Evolutionary conservation across 2,888 invertebrate species (phyloP).

Genomic region (Agrochola lota): DNA sequence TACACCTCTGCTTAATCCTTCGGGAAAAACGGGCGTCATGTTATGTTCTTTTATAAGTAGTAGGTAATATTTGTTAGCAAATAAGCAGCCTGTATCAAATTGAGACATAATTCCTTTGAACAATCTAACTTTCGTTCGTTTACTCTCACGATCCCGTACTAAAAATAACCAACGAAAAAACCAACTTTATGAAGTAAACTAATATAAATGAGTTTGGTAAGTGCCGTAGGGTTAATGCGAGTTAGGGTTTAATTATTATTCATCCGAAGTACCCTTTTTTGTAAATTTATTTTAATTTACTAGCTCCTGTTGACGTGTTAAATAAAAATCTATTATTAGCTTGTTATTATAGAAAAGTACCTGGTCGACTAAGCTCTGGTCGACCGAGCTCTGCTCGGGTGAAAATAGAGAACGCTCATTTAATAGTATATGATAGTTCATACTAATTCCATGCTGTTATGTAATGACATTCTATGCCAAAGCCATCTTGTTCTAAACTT

Average conservation of each 20-base stretch:
- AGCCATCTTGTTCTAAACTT: too few relatives aligned
- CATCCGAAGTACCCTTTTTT: conserved; percentile 26
- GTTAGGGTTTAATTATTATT: conserved; percentile 30
- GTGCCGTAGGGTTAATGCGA: conserved; percentile 6
- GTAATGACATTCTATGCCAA: too few relatives aligned
- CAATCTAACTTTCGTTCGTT: neutral
- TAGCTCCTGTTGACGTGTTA: conserved; percentile 2
- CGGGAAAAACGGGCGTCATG: neutral
- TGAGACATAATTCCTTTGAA: neutral
- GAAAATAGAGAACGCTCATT: too few relatives aligned
- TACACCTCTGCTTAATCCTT: neutral
- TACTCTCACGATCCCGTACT: neutral
- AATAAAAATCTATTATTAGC: neutral
- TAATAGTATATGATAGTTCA: too few relatives aligned
- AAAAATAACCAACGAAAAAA: conserved; percentile 30
- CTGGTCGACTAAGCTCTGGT: too few relatives aligned
- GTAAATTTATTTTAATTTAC: conserved; percentile 23
- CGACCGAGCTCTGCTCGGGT: too few relatives aligned
- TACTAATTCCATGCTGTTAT: too few relatives aligned
- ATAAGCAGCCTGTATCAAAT: neutral
- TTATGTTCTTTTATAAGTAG: neutral
- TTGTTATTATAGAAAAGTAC: too few relatives aligned
- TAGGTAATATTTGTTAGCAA: too few relatives aligned
- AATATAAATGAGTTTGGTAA: conserved; percentile 23
- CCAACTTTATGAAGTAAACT: conserved; percentile 25